Evolutionary conservation across 2,888 invertebrate genomes (phyloP).

Genomic region (Schrankia costaestrigalis): DNA sequence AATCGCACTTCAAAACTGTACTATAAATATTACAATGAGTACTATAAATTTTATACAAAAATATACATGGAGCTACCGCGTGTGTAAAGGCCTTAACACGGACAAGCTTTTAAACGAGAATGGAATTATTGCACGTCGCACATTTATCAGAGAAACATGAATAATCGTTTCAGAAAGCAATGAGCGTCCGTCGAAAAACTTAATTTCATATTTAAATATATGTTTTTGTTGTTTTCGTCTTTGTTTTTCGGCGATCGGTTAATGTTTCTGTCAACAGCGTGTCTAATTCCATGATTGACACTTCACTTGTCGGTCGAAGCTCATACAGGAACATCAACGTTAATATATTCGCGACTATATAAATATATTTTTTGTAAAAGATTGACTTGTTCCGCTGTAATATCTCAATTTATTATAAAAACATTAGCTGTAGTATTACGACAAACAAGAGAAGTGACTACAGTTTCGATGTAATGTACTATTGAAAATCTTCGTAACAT

Average conservation of each 20-base stretch:
- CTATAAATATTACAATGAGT: conserved; percentile 55
- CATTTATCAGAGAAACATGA: conserved; percentile 72
- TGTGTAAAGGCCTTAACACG: conserved; percentile 53
- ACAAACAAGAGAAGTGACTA: conserved; percentile 21
- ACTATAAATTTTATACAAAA: conserved; percentile 55
- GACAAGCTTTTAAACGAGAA: conserved; percentile 68
- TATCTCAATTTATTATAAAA: conserved; percentile 5
- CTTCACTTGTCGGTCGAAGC: conserved; percentile 21
- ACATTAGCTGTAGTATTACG: not conserved
- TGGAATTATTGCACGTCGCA: conserved; percentile 73
- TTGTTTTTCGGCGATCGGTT: conserved; percentile 32
- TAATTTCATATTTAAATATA: conserved; percentile 75
- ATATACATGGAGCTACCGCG: conserved; percentile 45
- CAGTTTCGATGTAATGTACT: conserved; percentile 10
- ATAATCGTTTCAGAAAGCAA: conserved; percentile 69
- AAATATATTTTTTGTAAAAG: conserved; percentile 11
- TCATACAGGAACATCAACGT: not conserved
- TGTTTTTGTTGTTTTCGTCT: conserved; percentile 52
- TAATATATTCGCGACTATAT: conserved; percentile 6
- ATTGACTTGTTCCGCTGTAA: not conserved
- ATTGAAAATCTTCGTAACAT: conserved; percentile 7
- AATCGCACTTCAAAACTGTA: conserved; percentile 41
- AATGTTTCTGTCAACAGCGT: conserved; percentile 35
- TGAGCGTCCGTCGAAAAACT: conserved; percentile 72
- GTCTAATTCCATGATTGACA: conserved; percentile 34